phyloP scores from a whole-genome alignment of 2,113 vertebrate genomes.

The Gobiocypris rarus region DNA sequence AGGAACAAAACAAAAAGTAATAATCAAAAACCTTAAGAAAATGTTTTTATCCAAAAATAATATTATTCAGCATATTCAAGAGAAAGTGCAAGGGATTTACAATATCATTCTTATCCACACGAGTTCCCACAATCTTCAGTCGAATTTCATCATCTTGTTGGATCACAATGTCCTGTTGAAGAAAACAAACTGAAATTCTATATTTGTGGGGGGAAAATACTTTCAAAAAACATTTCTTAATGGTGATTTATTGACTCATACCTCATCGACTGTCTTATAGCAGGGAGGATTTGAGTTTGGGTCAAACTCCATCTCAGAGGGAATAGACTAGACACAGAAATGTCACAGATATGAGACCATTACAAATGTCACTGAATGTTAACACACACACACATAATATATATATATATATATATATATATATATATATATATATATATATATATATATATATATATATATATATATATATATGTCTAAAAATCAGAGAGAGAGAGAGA shows the following conservation, averaged over 20 bases:
- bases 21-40: not conserved
- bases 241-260: conserved; percentile 58
- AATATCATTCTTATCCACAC: conserved; percentile 94
- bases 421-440: too few species aligned
- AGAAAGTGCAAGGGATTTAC: conserved; percentile 70
- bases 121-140: conserved; percentile 91
- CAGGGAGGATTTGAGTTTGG: conserved; percentile 93
- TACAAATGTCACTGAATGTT: not conserved
- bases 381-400: too few species aligned
- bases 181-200: not conserved
- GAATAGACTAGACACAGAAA: conserved; percentile 83
- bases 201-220: too few species aligned
- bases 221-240: not conserved
- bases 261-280: conserved; percentile 92
- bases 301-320: conserved; percentile 94
- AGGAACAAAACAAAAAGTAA: not conserved
- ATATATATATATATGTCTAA: too few species aligned
- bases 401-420: not conserved
- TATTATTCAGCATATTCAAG: not conserved
- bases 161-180: conserved; percentile 87
- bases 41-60: not conserved
- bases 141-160: conserved; percentile 93
- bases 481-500: too few species aligned
- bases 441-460: too few species aligned
- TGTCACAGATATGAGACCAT: not conserved